Evolutionary conservation across 2,113 vertebrate species (phyloP).

Genomic region (Pteronura brasiliensis): DNA sequence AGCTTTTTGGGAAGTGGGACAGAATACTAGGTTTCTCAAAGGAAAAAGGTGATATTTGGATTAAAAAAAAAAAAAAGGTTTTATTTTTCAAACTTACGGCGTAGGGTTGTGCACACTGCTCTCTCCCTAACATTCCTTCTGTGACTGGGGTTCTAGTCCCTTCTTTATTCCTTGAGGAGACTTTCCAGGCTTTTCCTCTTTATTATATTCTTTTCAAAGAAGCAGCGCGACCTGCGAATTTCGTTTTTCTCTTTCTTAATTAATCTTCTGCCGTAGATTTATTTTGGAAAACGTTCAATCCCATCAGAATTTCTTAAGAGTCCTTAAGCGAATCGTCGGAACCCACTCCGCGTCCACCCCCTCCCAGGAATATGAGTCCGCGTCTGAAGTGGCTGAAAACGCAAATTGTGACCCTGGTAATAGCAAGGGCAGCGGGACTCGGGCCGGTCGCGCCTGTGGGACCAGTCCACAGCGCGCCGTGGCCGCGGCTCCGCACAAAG

Average conservation of each 20-base stretch:
- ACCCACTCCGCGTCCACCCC: neutral
- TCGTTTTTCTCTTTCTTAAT: neutral
- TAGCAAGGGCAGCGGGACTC: neutral
- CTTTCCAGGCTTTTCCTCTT: neutral
- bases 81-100: neutral
- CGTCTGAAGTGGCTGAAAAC: neutral
- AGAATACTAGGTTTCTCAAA: neutral
- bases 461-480: neutral
- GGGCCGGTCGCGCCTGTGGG: neutral
- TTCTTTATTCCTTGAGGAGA: conserved; percentile 9
- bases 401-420: neutral
- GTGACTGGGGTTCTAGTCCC: neutral
- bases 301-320: neutral
- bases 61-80: neutral
- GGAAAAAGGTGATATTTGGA: neutral
- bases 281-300: neutral
- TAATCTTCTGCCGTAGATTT: neutral
- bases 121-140: neutral
- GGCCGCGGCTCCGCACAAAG: conserved; percentile 20
- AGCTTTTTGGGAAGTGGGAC: neutral
- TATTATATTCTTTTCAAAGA: neutral
- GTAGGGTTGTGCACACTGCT: neutral
- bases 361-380: neutral
- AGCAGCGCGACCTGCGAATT: neutral
- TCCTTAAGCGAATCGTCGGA: neutral